phyloP scores from a whole-genome alignment of 1,140 invertebrate genomes.

The Zaprionus ghesquierei region DNA sequence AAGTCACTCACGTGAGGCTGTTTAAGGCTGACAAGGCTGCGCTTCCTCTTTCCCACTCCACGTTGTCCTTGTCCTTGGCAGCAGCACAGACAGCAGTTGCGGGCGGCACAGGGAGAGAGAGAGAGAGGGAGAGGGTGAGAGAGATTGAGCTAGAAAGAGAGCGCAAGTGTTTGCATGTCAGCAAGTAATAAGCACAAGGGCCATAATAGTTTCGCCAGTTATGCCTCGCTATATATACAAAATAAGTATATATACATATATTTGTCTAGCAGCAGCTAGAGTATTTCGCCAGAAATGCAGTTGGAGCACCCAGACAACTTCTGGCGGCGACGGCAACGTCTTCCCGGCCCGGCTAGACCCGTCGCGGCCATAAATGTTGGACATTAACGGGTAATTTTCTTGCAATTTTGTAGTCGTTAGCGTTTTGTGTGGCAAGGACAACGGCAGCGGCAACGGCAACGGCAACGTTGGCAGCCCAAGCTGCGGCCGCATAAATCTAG shows the following conservation, averaged over 20 bases:
- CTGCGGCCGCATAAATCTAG: slow-evolving; percentile 60
- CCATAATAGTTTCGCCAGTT: slow-evolving; percentile 80
- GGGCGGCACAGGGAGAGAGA: background rate
- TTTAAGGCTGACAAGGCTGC: slow-evolving; percentile 5
- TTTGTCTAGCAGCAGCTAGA: slow-evolving; percentile 13
- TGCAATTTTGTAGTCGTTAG: slow-evolving; percentile 82
- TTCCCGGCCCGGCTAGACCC: slow-evolving; percentile 46
- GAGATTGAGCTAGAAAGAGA: slow-evolving; percentile 19
- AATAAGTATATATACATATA: slow-evolving; percentile 4
- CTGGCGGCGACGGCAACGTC: slow-evolving; percentile 29
- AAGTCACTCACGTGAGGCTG: slow-evolving; percentile 33
- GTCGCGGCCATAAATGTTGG: slow-evolving; percentile 71
- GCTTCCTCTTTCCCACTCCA: background rate
- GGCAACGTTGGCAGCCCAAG: slow-evolving; percentile 47
- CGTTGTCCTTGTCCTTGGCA: slow-evolving; percentile 76
- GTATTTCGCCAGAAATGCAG: slow-evolving; percentile 53
- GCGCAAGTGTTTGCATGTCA: slow-evolving; percentile 77
- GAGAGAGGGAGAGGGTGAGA: background rate
- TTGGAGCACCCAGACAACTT: slow-evolving; percentile 44
- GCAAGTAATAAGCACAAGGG: slow-evolving; percentile 79
- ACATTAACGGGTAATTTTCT: slow-evolving; percentile 82
- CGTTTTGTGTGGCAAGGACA: slow-evolving; percentile 78
- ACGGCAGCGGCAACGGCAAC: slow-evolving; percentile 33
- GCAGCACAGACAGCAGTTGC: slow-evolving; percentile 14
- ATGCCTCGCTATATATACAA: slow-evolving; percentile 28